Base-by-base conservation (phyloP, 2,797 vertebrate species). In the Xiphorhynchus erythropygius region DNA sequence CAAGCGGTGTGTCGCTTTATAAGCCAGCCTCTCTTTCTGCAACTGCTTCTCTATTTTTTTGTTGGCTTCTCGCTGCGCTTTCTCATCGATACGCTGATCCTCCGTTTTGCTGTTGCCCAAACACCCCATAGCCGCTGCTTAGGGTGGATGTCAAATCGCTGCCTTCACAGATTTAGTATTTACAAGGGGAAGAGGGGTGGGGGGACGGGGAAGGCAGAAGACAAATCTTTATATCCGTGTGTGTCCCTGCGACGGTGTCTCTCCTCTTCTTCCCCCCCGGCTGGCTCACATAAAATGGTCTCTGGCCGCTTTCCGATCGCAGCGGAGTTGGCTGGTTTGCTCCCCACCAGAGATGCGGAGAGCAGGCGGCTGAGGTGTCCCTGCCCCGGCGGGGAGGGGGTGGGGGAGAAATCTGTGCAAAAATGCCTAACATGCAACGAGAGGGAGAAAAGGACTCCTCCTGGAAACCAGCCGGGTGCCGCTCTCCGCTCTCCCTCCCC, bases 1-100 rank as follows among this genome's bases (percentile, higher is more conserved):
- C 94, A 99, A 98, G 97, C 99, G 98, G 97, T 99, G 99, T 76
- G 99, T 99, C 82, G 99, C 99, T 98, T 99, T 99, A 93, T 99
- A 99, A 80, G 99, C 99, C 95, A 99, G 98, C 97, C 99, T 98
- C 94, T 99, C 99, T 97, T 99, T 99, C 97, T 99, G 99, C 97
- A 99, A 96, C 98, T 99, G 99, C 96, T 99, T 99, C 97, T 99
- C 99, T 95, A 99, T 99, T 98, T 99, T 99, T 98, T 99, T 99
- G 98, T 99, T 99, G 96, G 99, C 98, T 98, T 99, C 99, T 97
- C 99, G 98, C 95, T 99, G 98, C 94, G 99, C 98, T 98, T 99
- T 99, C 97, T 99, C 99, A 98, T 99, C 99, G 97, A 99, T 99
- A 97, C 99, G 99, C 98, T 99, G 99, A 98, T 99, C 99, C 98